Percentiles rank a stretch among this genome's conserved stretches.
Evolutionary conservation across 2,888 invertebrate species (phyloP).

Genomic region (Amblyjoppa fuscipennis): DNA sequence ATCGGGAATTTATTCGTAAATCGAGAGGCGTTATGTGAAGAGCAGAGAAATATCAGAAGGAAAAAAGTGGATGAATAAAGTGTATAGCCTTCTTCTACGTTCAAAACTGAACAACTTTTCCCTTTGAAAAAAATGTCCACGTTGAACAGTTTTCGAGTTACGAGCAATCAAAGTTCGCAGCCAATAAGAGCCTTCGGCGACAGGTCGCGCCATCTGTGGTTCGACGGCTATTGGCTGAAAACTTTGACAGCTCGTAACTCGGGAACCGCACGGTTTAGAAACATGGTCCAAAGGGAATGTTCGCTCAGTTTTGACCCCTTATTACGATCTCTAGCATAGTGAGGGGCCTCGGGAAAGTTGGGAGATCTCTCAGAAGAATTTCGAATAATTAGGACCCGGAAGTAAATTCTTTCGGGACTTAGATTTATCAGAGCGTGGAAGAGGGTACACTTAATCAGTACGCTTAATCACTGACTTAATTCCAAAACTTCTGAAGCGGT

Average conservation of each 20-base stretch:
- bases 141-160: not conserved
- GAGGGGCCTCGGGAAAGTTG: no score
- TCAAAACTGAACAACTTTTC: not conserved
- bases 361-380: no score
- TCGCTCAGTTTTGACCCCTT: not conserved
- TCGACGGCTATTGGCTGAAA: not conserved
- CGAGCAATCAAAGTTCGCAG: not conserved
- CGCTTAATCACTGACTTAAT: not conserved
- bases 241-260: not conserved
- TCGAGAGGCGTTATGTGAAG: no score
- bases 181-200: not conserved
- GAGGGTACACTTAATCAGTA: no score
- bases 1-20: not conserved
- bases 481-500: not conserved
- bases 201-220: not conserved
- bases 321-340: no score
- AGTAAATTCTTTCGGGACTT: not conserved
- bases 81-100: not conserved
- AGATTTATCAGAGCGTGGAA: not conserved
- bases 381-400: no score
- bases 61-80: not conserved
- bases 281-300: not conserved
- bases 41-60: no score
- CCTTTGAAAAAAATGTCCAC: not conserved
- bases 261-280: not conserved